Percentiles rank a stretch among this genome's conserved stretches.
Evolutionary conservation across 1,140 invertebrate species (phyloP).

Genomic region (Drosophila obscura): DNA sequence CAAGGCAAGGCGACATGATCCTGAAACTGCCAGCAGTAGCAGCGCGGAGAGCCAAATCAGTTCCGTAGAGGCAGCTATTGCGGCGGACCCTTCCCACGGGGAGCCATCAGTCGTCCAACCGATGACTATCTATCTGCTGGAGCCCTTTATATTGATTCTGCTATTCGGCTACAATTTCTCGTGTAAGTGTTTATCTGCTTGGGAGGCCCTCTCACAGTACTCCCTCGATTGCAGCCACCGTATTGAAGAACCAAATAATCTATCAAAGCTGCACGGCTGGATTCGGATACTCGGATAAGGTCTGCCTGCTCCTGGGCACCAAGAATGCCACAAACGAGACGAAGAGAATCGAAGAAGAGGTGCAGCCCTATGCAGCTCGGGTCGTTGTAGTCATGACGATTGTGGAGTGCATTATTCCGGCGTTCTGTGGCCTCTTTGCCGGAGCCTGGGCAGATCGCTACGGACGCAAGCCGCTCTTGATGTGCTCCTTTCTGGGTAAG

Average conservation of each 20-base stretch:
- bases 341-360: slow-evolving; percentile 85
- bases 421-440: slow-evolving; percentile 87
- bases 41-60: slow-evolving; percentile 17
- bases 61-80: not conserved
- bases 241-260: slow-evolving; percentile 85
- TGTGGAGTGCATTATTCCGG: slow-evolving; percentile 85
- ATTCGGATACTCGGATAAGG: slow-evolving; percentile 83
- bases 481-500: slow-evolving; percentile 84
- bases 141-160: slow-evolving; percentile 70
- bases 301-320: slow-evolving; percentile 84
- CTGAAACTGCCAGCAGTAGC: slow-evolving; percentile 11
- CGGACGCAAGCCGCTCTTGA: slow-evolving; percentile 88
- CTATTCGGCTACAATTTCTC: slow-evolving; percentile 79
- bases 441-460: slow-evolving; percentile 89
- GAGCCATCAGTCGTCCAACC: not conserved
- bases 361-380: slow-evolving; percentile 86
- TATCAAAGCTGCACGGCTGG: slow-evolving; percentile 85
- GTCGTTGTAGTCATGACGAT: slow-evolving; percentile 86
- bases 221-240: slow-evolving; percentile 83
- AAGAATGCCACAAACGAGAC: slow-evolving; percentile 84
- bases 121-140: slow-evolving; percentile 55
- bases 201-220: not conserved
- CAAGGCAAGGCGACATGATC: slow-evolving; percentile 19
- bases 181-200: slow-evolving; percentile 48
- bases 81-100: not conserved